Percentiles rank a stretch among this genome's conserved stretches.
These are phyloP conservation scores for Arctia plantaginis DNA, from an alignment of 2,888 invertebrate species.

Conservation along the genomic window DNA sequence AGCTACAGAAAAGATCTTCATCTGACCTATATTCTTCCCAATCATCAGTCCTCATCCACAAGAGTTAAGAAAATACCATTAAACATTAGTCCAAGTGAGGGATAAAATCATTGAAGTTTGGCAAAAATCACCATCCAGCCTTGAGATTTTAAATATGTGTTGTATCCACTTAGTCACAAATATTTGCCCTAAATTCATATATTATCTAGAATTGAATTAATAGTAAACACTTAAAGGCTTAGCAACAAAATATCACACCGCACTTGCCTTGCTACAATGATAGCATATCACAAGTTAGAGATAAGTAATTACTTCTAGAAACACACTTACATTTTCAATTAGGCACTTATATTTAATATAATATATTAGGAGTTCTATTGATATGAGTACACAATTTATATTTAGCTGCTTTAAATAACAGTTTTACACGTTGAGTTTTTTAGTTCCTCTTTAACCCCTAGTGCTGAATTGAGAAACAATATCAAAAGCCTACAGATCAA, in stretches of 20 bases:
- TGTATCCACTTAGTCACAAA: not conserved
- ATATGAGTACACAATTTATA: not conserved
- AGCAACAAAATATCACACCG: slow-evolving; percentile 36
- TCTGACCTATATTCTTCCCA: not conserved
- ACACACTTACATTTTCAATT: not conserved
- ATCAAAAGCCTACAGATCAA: too few relatives aligned
- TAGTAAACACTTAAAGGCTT: slow-evolving; percentile 34
- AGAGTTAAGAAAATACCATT: not conserved
- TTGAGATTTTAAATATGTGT: not conserved
- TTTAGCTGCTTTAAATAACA: not conserved
- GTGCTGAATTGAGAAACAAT: too few relatives aligned
- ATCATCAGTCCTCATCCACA: not conserved
- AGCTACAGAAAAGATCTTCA: too few relatives aligned
- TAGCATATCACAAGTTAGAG: slow-evolving; percentile 39
- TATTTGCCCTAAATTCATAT: not conserved
- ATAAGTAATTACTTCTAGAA: slow-evolving; percentile 43
- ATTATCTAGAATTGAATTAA: slow-evolving; percentile 22
- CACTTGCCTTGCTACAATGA: slow-evolving; percentile 38
- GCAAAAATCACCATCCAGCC: not conserved
- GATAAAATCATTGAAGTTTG: not conserved
- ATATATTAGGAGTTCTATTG: not conserved
- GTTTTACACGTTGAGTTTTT: not conserved
- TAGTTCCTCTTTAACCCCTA: too few relatives aligned
- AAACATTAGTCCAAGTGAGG: not conserved
- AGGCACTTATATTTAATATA: not conserved